Percentiles rank a stretch among this genome's conserved stretches.
These are phyloP conservation scores for Ovis canadensis DNA, from an alignment of 2,113 vertebrate species.

Conservation along the genomic window DNA sequence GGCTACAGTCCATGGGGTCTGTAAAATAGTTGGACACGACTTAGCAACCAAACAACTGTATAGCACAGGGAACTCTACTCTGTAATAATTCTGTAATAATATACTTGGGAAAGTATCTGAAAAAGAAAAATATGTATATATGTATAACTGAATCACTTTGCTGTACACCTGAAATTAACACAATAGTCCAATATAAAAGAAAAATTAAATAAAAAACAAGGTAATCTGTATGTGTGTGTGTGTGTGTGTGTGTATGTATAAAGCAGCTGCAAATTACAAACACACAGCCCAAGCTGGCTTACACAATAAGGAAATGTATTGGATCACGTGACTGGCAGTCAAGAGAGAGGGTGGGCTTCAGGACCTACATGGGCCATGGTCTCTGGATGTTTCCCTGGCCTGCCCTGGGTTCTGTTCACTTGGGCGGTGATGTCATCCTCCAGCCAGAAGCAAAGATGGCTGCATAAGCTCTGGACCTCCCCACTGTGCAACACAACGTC, in stretches of 20 bases:
- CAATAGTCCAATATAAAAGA: not conserved
- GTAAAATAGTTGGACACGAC: not conserved
- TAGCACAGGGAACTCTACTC: not conserved
- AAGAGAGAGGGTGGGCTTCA: not conserved
- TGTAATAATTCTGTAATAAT: not conserved
- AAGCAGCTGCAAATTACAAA: not conserved
- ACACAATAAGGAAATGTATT: not conserved
- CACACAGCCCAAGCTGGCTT: no score
- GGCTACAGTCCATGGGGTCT: not conserved
- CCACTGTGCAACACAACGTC: not conserved
- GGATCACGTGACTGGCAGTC: not conserved
- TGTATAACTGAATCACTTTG: not conserved
- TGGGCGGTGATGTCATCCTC: rapidly evolving
- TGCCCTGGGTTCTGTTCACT: not conserved
- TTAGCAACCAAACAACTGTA: not conserved
- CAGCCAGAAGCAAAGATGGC: not conserved
- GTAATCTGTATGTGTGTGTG: not conserved
- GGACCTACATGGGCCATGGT: not conserved
- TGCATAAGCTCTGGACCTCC: not conserved
- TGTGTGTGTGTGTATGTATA: no score
- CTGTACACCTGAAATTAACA: not conserved
- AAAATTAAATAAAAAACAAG: not conserved
- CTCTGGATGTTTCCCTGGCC: not conserved
- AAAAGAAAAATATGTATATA: not conserved
- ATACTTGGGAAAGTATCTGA: not conserved